Evolutionary conservation across 2,888 invertebrate species (phyloP).

Genomic region (Phytoseiulus persimilis): DNA sequence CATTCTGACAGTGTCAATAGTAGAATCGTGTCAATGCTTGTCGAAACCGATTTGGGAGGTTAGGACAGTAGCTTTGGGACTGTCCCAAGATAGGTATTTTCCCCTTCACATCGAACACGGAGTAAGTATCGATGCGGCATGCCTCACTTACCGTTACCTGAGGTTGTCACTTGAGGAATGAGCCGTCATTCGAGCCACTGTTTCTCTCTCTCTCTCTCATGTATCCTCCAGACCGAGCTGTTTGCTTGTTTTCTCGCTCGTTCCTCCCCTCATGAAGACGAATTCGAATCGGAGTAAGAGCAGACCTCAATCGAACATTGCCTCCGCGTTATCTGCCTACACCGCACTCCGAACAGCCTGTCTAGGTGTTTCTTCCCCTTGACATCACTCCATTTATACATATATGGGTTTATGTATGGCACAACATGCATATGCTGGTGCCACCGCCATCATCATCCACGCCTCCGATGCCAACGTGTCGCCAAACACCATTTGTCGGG

Average conservation of each 20-base stretch:
- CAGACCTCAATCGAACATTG: not conserved
- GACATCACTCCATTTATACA: not conserved
- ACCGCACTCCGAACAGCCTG: not conserved
- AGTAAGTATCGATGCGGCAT: too few species aligned
- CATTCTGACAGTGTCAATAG: too few species aligned
- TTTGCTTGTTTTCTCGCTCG: not conserved
- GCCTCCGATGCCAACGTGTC: not conserved
- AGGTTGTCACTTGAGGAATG: too few species aligned
- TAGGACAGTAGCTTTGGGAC: too few species aligned
- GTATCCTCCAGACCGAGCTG: not conserved
- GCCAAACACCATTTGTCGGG: not conserved
- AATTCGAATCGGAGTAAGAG: not conserved
- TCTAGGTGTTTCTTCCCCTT: not conserved
- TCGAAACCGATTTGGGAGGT: too few species aligned
- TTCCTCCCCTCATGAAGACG: not conserved
- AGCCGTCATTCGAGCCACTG: too few species aligned
- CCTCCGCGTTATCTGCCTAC: not conserved
- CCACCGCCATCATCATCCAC: not conserved
- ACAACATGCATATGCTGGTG: not conserved
- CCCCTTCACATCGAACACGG: too few species aligned
- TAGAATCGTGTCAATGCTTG: too few species aligned
- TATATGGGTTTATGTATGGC: not conserved
- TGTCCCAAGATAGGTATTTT: too few species aligned
- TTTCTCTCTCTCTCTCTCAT: too few species aligned
- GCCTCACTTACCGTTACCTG: too few species aligned